A percentile compares a stretch with the other conserved stretches of the same genome.
phyloP scores from a whole-genome alignment of 2,113 vertebrate genomes.

The Phrynosoma platyrhinos region DNA sequence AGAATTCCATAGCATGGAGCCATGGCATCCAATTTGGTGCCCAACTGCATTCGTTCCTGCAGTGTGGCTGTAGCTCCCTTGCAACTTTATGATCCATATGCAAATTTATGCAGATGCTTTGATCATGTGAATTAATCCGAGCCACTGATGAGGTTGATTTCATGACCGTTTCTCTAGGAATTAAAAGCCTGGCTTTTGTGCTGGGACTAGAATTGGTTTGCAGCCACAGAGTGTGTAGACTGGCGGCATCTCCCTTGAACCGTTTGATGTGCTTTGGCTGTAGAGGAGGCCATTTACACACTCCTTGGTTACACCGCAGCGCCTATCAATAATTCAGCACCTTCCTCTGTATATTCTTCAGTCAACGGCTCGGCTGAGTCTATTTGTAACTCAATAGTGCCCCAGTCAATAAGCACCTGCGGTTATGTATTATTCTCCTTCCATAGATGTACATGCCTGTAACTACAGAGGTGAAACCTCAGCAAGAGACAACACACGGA shows the following conservation, averaged over 20 bases:
- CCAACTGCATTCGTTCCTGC: too few relatives aligned
- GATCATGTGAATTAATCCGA: background rate
- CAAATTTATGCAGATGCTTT: background rate
- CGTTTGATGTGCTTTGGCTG: slow-evolving; percentile 13
- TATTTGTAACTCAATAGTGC: slow-evolving; percentile 55
- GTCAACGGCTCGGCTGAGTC: background rate
- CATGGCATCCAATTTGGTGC: too few relatives aligned
- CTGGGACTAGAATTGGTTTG: background rate
- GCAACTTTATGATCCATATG: background rate
- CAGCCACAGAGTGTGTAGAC: fast-evolving
- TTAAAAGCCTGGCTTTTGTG: background rate
- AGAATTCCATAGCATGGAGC: too few relatives aligned
- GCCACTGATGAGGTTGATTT: background rate
- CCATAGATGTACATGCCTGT: slow-evolving; percentile 46
- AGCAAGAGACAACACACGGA: slow-evolving; percentile 26
- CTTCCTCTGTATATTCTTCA: slow-evolving; percentile 14
- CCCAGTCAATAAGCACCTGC: slow-evolving; percentile 47
- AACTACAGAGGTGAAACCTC: slow-evolving; percentile 38
- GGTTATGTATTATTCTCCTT: slow-evolving; percentile 49
- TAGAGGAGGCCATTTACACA: slow-evolving; percentile 10
- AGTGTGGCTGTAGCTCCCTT: too few relatives aligned
- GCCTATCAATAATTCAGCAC: slow-evolving; percentile 59
- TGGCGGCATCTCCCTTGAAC: background rate
- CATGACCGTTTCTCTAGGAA: background rate
- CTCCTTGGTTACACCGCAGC: slow-evolving; percentile 25